A percentile compares a stretch with the other conserved stretches of the same genome.
These are phyloP conservation scores for Paralvinella palmiformis DNA, from an alignment of 1,140 invertebrate genomes.

Conservation along the genomic window DNA sequence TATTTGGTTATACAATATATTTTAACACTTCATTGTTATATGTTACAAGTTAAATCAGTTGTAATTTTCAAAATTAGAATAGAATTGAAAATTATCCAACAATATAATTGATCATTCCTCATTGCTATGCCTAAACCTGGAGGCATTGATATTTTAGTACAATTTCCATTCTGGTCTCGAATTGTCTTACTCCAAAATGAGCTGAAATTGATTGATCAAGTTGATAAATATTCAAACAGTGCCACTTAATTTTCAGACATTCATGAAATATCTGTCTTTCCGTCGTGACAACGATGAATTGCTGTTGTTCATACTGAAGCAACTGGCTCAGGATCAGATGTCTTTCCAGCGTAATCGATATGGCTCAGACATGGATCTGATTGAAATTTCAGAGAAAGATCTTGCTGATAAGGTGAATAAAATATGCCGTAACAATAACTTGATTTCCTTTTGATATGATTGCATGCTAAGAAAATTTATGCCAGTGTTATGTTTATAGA, in stretches of 20 bases:
- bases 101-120: no score
- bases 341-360: constrained; percentile 78
- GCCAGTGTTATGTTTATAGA: not conserved
- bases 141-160: no score
- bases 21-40: no score
- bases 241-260: constrained; percentile 62
- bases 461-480: not conserved
- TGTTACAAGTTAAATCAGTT: no score
- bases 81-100: no score
- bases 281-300: constrained; percentile 95
- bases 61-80: no score
- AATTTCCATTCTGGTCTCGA: no score
- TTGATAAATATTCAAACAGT: not conserved
- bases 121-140: no score
- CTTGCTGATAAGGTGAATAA: constrained; percentile 70
- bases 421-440: not conserved
- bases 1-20: no score
- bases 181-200: no score
- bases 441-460: constrained; percentile 6
- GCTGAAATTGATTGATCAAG: no score
- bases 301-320: constrained; percentile 88
- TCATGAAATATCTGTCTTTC: constrained; percentile 87
- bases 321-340: constrained; percentile 85
- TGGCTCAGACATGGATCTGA: constrained; percentile 55
- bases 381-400: constrained; percentile 89